Percentiles rank a stretch among this genome's conserved stretches.
Evolutionary conservation across 1,140 invertebrate genomes (phyloP).

Genomic region (Drosophila arawakana): DNA sequence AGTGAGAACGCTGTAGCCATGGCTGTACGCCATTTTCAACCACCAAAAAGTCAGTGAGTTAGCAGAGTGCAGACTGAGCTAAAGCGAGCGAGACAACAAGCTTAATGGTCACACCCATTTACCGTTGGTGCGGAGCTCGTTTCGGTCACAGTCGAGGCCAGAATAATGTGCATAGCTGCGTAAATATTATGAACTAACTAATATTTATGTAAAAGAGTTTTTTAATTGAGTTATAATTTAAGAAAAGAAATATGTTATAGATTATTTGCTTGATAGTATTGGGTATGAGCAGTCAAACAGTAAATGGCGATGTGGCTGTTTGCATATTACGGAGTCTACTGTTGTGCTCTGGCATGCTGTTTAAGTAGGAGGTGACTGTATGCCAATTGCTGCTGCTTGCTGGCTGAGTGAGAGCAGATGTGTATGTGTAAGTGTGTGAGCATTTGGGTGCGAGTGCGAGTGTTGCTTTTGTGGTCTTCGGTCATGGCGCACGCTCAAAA

Average conservation of each 20-base stretch:
- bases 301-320: neutral
- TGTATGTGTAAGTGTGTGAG: neutral
- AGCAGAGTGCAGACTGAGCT: conserved; percentile 13
- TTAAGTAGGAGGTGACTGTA: conserved; percentile 11
- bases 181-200: neutral
- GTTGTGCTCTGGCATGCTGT: neutral
- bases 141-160: conserved; percentile 35
- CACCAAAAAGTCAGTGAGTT: conserved; percentile 37
- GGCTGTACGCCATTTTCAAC: conserved; percentile 74
- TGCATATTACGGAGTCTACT: conserved; percentile 1
- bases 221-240: neutral
- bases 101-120: conserved; percentile 65
- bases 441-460: conserved; percentile 17
- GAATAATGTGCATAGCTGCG: conserved; percentile 25
- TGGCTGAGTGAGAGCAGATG: conserved; percentile 7
- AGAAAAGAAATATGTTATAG: neutral
- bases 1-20: conserved; percentile 51
- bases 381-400: conserved; percentile 14
- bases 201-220: neutral
- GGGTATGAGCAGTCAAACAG: neutral
- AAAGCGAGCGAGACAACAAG: conserved; percentile 41
- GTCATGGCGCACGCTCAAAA: conserved; percentile 76
- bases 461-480: conserved; percentile 37
- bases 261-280: neutral
- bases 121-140: neutral